A percentile compares a stretch with the other conserved stretches of the same genome.
Evolutionary conservation across 2,113 vertebrate species (phyloP).

Genomic region (Lepus timidus): DNA sequence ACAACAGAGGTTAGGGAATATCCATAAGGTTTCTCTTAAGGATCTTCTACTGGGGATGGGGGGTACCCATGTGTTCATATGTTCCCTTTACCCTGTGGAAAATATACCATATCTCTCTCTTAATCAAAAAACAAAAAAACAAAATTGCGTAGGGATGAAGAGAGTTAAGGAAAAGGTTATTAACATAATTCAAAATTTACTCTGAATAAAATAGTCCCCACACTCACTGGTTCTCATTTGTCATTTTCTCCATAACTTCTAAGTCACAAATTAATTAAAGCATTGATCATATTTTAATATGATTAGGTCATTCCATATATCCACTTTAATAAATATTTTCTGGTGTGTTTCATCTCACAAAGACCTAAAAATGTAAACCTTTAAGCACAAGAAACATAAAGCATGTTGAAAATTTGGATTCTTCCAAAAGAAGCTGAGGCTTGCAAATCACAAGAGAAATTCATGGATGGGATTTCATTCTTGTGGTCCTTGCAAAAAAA

Average conservation of each 20-base stretch:
- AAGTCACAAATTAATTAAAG: neutral
- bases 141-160: neutral
- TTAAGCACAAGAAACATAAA: conserved; percentile 22
- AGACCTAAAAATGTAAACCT: conserved; percentile 6
- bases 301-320: neutral
- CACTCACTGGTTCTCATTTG: neutral
- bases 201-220: neutral
- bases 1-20: neutral
- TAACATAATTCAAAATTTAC: neutral
- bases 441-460: neutral
- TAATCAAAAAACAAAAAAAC: neutral
- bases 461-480: neutral
- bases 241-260: conserved; percentile 16
- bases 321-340: conserved; percentile 12
- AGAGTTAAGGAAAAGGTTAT: neutral
- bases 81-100: neutral
- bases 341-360: neutral
- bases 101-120: neutral
- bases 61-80: neutral
- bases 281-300: neutral
- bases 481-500: neutral
- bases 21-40: neutral
- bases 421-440: neutral
- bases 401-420: neutral
- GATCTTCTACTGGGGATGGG: neutral